phyloP scores from a whole-genome alignment of 2,888 invertebrate genomes.

The Orthosia gothica region DNA sequence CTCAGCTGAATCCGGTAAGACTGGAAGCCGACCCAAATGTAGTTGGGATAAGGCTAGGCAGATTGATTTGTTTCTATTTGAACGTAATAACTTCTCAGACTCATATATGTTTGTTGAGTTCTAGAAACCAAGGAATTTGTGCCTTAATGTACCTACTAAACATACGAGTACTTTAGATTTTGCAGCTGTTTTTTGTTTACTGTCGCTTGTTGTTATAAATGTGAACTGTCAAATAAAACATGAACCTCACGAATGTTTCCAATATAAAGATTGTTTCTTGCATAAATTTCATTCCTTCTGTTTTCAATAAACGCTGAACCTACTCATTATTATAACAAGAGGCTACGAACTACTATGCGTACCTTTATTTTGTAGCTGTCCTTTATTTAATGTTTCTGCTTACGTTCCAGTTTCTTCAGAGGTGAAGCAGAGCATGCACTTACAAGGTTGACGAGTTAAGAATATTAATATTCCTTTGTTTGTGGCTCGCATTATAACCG shows the following conservation, averaged over 20 bases:
- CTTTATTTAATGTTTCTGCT: slow-evolving; percentile 52
- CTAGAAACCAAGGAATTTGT: not conserved
- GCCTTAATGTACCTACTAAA: not conserved
- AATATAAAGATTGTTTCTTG: not conserved
- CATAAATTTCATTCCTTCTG: not conserved
- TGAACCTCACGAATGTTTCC: not conserved
- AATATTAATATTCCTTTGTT: slow-evolving; percentile 76
- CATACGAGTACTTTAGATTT: not conserved
- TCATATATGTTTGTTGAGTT: too few relatives aligned
- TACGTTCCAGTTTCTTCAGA: slow-evolving; percentile 58
- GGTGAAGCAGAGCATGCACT: slow-evolving; percentile 75
- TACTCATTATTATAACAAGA: not conserved
- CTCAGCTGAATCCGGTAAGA: too few relatives aligned
- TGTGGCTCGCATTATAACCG: slow-evolving; percentile 55
- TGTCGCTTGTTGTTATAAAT: not conserved
- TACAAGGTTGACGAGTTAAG: slow-evolving; percentile 77
- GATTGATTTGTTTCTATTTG: too few relatives aligned
- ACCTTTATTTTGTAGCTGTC: slow-evolving; percentile 23
- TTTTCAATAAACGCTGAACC: slow-evolving; percentile 1
- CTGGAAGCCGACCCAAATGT: too few relatives aligned
- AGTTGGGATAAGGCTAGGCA: too few relatives aligned
- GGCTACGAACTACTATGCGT: not conserved
- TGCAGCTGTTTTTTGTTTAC: not conserved
- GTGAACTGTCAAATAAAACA: not conserved
- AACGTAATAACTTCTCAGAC: too few relatives aligned